Conservation (phyloP, 2,797 vertebrate species). For the Sparus aurata region DNA sequence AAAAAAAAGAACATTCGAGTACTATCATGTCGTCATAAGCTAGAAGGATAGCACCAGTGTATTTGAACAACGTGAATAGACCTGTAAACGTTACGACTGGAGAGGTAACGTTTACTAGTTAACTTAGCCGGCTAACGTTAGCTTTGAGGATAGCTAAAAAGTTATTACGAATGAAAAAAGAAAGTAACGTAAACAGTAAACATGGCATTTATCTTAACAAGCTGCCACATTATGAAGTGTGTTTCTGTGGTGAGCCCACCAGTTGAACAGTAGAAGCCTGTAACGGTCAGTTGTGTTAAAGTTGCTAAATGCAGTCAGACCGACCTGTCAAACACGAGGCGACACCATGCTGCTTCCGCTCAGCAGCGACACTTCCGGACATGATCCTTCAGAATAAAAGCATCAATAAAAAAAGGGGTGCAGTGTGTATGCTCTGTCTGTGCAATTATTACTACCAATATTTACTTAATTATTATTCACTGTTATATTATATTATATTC, state of each 20-base stretch:
- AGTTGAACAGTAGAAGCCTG: background rate
- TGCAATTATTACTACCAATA: background rate
- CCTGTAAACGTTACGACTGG: background rate
- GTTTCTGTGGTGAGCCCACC: background rate
- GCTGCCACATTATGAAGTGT: background rate
- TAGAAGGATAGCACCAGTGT: background rate
- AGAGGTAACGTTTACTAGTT: background rate
- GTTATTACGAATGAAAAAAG: slow-evolving; percentile 21
- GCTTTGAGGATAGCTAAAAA: slow-evolving; percentile 49
- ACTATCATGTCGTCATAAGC: background rate
- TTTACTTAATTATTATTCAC: background rate
- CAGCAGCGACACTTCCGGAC: slow-evolving; percentile 24
- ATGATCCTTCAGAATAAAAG: slow-evolving; percentile 55
- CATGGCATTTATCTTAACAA: background rate
- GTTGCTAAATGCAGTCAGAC: slow-evolving; percentile 30
- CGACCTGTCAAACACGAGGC: slow-evolving; percentile 70
- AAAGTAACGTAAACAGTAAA: background rate
- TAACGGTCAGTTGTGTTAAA: background rate
- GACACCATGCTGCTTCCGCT: slow-evolving; percentile 20
- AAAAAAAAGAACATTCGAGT: background rate
- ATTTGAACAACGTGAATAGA: background rate
- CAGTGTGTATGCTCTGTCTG: too few relatives aligned
- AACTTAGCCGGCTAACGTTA: slow-evolving; percentile 67
- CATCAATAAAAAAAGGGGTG: background rate
- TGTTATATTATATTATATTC: too few relatives aligned